Evolutionary conservation across 2,888 invertebrate genomes (phyloP), one percentile per base, ranked within the genome.

Genomic region (Hyles lineata): DNA sequence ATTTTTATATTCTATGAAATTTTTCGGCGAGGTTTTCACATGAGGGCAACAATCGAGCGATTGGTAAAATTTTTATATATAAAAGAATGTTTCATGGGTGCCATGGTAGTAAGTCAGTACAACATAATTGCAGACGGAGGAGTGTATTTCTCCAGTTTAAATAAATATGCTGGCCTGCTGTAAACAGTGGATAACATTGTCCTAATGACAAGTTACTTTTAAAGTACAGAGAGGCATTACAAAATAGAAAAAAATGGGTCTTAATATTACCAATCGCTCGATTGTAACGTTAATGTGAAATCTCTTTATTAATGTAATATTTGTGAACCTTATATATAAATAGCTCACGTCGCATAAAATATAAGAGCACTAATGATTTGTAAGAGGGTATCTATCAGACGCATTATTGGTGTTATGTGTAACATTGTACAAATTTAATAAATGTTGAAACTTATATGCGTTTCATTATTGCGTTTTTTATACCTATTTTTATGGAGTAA

Each of bases 391-490:
- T n/a, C n/a, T 25, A 60, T 23, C 63, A 63, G 63, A 63, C 61
- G 21, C 17, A 78, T 80, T 79, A 85, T 89, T 84, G 89, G 86
- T 92, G 92, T 92, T 92, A 88, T 84, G 81, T 87, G 86, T 90
- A 85, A 89, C 81, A 87, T 81, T 92, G 90, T 92, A 92, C 91
- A 92, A 92, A 92, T 93, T 92, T 93, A 93, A 93, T 93, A 93
- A 93, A 93, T 87, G 93, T 93, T 93, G 90, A 84, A 87, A 87
- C 85, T 85, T 88, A 85, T 52, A 29, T 59, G 19, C 55, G 61
- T 43, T 77, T 77, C 78, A 73, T 74, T 77, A 55, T 55, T 76
- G 6, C 5, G n/a, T 29, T 43, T 11, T 62, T 2, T 11, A 43
- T 43, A 5, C 35, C 9, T 35, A 43, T 11, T 11, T 15, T 1